phyloP scores from a whole-genome alignment of 2,113 vertebrate genomes.

The Chlamydotis undulata region DNA sequence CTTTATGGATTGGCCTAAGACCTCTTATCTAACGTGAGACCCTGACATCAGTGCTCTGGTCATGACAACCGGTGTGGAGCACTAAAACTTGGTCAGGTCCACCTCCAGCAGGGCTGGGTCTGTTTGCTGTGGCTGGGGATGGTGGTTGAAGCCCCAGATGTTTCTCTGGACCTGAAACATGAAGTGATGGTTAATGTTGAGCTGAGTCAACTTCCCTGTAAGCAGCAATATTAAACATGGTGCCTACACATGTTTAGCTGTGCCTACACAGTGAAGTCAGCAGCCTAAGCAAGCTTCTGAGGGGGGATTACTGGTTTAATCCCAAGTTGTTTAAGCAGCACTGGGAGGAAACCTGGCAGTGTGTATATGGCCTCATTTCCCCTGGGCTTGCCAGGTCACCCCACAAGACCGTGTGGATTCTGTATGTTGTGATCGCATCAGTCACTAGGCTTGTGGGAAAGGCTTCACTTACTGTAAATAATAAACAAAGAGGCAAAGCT shows the following conservation, averaged over 20 bases:
- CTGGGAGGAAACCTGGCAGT: not conserved
- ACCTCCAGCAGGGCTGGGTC: not conserved
- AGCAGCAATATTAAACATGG: not conserved
- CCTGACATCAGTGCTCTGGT: fast-evolving
- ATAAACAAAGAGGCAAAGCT: slow-evolving; percentile 49
- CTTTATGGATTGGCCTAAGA: not conserved
- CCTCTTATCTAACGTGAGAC: not conserved
- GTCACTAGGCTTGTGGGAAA: not conserved
- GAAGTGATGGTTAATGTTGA: not conserved
- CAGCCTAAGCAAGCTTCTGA: slow-evolving; percentile 22
- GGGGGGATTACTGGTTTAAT: slow-evolving; percentile 35
- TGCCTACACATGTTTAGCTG: not conserved
- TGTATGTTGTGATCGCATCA: not conserved
- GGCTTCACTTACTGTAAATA: not conserved
- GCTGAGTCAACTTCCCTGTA: not conserved
- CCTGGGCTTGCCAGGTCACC: not conserved
- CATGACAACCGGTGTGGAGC: not conserved
- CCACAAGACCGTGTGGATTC: not conserved
- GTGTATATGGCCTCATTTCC: not conserved
- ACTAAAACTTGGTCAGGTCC: not conserved
- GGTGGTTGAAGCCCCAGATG: not conserved
- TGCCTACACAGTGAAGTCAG: not conserved
- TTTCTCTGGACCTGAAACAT: not conserved
- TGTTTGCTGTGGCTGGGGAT: not conserved
- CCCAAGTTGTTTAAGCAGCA: not conserved